phyloP scores from a whole-genome alignment of 2,113 vertebrate genomes.

The Dipodomys stephensi region DNA sequence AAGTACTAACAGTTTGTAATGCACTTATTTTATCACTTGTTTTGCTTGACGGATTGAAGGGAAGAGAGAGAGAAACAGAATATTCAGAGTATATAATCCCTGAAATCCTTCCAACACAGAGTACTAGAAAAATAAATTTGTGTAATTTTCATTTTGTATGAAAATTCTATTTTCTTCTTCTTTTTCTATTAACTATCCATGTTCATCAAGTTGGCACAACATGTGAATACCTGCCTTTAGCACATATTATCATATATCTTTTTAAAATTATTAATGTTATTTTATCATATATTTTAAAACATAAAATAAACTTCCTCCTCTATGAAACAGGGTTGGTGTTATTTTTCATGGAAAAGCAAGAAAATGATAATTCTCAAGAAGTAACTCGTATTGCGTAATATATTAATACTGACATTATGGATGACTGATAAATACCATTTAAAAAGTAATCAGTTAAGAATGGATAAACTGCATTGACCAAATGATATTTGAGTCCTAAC shows the following conservation, averaged over 20 bases:
- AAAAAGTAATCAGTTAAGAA: constrained; percentile 31
- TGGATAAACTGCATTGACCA: not conserved
- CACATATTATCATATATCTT: not conserved
- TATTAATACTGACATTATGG: not conserved
- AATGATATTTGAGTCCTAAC: not conserved
- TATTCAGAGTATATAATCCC: not conserved
- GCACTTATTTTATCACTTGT: too few relatives aligned
- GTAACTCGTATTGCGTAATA: not conserved
- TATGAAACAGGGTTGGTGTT: not conserved
- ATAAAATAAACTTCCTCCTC: not conserved
- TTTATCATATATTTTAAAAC: too few relatives aligned
- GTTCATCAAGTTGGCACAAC: not conserved
- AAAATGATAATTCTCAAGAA: not conserved
- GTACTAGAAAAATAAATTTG: not conserved
- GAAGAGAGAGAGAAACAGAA: not conserved
- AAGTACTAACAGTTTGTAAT: not conserved
- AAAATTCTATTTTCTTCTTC: not conserved
- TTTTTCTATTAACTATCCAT: not conserved
- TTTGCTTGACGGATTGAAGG: too few relatives aligned
- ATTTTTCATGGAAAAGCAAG: not conserved
- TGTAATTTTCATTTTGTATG: not conserved
- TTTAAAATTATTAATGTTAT: too few relatives aligned
- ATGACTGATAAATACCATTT: not conserved
- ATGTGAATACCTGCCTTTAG: not conserved
- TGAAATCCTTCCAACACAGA: not conserved